Evolutionary conservation across 2,113 vertebrate species (phyloP).

Genomic region (Xenotilapia longispinis): DNA sequence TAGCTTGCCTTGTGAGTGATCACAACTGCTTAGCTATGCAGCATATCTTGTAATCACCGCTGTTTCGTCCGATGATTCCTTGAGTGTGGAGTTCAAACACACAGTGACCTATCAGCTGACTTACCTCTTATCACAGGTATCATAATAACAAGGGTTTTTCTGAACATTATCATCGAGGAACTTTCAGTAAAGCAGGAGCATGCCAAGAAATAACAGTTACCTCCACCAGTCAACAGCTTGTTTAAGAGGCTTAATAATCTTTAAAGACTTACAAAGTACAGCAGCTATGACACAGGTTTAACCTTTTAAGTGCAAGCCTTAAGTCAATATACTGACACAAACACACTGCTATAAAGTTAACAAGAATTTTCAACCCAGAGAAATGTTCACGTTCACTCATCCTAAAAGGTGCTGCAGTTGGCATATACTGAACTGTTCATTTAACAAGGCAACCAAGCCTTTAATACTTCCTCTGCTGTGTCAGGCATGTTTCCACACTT

Average conservation of each 20-base stretch:
- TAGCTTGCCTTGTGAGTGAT: not conserved
- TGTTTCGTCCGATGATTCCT: not conserved
- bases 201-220: not conserved
- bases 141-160: not conserved
- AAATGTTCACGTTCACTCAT: not conserved
- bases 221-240: not conserved
- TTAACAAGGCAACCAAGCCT: conserved; percentile 25
- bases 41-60: not conserved
- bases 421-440: conserved; percentile 34
- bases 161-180: not conserved
- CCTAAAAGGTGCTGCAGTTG: conserved; percentile 26
- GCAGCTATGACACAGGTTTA: not conserved
- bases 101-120: not conserved
- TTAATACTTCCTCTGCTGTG: conserved; percentile 41
- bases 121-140: not conserved
- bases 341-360: not conserved
- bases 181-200: not conserved
- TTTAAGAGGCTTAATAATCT: not conserved
- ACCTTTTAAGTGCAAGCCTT: not conserved
- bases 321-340: not conserved
- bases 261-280: not conserved
- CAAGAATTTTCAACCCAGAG: not conserved
- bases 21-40: not conserved
- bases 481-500: conserved; percentile 34
- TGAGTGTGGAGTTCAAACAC: not conserved